Evolutionary conservation across 2,888 invertebrate species (phyloP).

Genomic region (Synanthedon myopaeformis): DNA sequence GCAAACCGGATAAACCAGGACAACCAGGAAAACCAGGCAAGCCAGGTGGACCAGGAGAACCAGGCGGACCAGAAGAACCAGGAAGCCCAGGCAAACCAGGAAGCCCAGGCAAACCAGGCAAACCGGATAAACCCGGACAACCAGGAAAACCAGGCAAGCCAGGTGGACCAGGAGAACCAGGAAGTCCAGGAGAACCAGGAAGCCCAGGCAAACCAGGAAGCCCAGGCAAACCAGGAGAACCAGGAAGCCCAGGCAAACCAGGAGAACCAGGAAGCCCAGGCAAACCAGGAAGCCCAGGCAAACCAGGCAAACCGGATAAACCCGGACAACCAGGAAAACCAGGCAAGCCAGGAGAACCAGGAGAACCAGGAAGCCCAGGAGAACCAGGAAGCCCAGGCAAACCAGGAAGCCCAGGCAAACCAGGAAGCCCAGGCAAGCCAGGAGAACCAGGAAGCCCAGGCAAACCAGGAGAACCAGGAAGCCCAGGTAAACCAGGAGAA

Average conservation of each 20-base stretch:
- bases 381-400: neutral
- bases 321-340: neutral
- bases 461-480: neutral
- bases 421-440: neutral
- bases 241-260: neutral
- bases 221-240: neutral
- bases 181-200: neutral
- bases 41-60: neutral
- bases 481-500: neutral
- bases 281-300: neutral
- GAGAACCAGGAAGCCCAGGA: neutral
- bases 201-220: neutral
- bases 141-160: neutral
- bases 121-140: neutral
- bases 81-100: neutral
- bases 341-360: neutral
- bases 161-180: neutral
- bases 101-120: neutral
- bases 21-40: neutral
- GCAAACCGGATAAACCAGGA: neutral
- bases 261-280: neutral
- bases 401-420: neutral
- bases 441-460: neutral
- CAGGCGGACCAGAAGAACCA: neutral
- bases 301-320: neutral